phyloP scores from a whole-genome alignment of 2,797 vertebrate species.

The Remorina albescens region DNA sequence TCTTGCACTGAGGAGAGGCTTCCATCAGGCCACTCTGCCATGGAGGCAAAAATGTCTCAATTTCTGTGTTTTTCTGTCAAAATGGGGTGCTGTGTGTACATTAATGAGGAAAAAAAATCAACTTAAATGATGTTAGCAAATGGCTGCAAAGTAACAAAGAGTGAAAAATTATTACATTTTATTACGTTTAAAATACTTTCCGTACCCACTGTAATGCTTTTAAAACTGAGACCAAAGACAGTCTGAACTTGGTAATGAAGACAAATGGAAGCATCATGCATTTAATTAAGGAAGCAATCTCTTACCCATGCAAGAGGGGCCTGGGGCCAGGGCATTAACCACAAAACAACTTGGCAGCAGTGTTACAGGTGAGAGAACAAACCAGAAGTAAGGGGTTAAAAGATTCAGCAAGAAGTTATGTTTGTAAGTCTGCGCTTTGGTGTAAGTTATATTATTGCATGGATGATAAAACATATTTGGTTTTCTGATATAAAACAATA shows the following conservation, averaged over 20 bases:
- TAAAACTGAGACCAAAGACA: background rate
- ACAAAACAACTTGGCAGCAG: slow-evolving; percentile 77
- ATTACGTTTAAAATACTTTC: no score
- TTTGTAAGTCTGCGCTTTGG: slow-evolving; percentile 18
- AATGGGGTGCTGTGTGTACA: no score
- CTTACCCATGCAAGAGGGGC: slow-evolving; percentile 81
- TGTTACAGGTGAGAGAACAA: slow-evolving; percentile 73
- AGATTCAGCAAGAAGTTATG: slow-evolving; percentile 65
- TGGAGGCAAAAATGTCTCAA: no score
- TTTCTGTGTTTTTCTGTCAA: no score
- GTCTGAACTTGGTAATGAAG: background rate
- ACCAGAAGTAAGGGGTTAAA: slow-evolving; percentile 86
- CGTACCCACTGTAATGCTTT: no score
- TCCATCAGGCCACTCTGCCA: no score
- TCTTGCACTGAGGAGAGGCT: no score
- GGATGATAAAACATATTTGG: background rate
- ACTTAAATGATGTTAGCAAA: no score
- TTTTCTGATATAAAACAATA: background rate
- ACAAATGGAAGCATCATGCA: slow-evolving; percentile 36
- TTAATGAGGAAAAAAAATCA: no score
- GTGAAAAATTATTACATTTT: no score
- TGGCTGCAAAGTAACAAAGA: no score
- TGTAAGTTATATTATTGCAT: slow-evolving; percentile 27
- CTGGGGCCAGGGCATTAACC: slow-evolving; percentile 59
- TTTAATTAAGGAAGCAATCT: slow-evolving; percentile 35